Base-by-base conservation (phyloP, 2,797 vertebrate genomes). In the Typhlichthys eigenmanni region DNA sequence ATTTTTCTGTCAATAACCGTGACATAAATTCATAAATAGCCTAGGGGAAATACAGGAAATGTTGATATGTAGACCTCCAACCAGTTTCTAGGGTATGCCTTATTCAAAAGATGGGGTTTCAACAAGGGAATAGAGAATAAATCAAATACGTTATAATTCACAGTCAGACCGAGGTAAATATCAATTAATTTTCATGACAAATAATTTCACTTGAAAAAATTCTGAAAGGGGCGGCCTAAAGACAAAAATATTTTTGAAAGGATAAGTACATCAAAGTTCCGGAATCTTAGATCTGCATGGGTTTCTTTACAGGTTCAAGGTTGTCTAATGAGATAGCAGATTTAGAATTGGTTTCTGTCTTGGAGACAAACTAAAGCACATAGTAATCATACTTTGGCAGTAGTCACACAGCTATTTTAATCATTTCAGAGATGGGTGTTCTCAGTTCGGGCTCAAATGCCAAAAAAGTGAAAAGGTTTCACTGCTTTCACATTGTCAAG, bases 231-330 rank as follows among this genome's bases (percentile, higher is more conserved):
- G 64, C 63, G 60, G 80, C 86, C 86, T 76, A 47, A 55, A 86
- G 86, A 88, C 81, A 85, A 86, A 86, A 81, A 72, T 66, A 78
- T 76, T 74, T 85, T 82, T 86, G 81, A 86, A 80, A 72, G 80
- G 80, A 85, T 87, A 84, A 85, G 79, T 74, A 85, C 83, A 88
- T 90, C 87, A 89, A 86, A 89, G 82, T 84, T 80, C 56, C 72
- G 75, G 79, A 76, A 81, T 79, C 68, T 68, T 55, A 75, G 78
- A 87, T 87, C 76, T 86, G 24, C 24, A 24, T 3, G 14, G 84
- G 84, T 85, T 87, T 78, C 72, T 77, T 82, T 65, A 68, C 57
- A 68, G 65, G 84, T 84, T 87, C 51, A 66, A 69, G 82, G 83
- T 73, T 57, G 68, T 83, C 76, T 79, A 83, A 79, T 71, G 79